Evolutionary conservation across 2,797 vertebrate species (phyloP).

Genomic region (Microhierax caerulescens): DNA sequence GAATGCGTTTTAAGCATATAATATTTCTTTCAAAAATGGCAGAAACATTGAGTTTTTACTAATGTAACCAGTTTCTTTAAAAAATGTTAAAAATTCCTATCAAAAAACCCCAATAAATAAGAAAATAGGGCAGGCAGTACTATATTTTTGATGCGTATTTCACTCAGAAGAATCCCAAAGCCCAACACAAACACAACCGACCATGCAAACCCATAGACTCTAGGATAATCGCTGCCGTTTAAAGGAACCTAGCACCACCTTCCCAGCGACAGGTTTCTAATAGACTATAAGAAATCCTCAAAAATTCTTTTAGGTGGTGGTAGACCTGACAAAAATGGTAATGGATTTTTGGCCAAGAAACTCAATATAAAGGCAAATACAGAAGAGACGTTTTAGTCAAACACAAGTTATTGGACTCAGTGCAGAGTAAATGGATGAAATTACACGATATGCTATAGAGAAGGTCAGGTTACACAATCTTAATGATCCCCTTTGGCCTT

Average conservation of each 20-base stretch:
- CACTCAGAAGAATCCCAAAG: neutral
- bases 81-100: neutral
- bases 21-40: neutral
- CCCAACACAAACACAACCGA: neutral
- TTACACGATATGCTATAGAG: neutral
- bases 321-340: constrained; percentile 38
- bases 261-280: neutral
- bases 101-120: neutral
- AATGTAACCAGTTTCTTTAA: neutral
- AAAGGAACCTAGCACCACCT: neutral
- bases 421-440: constrained; percentile 38
- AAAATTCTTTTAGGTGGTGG: neutral
- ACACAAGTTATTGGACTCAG: constrained; percentile 49
- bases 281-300: neutral
- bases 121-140: neutral
- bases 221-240: neutral
- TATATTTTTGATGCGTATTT: neutral
- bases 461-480: constrained; percentile 29
- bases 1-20: neutral
- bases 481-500: constrained; percentile 20
- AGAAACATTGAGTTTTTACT: neutral
- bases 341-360: constrained; percentile 53
- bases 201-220: neutral
- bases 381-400: constrained; percentile 38
- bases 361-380: constrained; percentile 62